Evolutionary conservation across 2,888 invertebrate genomes (phyloP).

Genomic region (Heliconius cydno): DNA sequence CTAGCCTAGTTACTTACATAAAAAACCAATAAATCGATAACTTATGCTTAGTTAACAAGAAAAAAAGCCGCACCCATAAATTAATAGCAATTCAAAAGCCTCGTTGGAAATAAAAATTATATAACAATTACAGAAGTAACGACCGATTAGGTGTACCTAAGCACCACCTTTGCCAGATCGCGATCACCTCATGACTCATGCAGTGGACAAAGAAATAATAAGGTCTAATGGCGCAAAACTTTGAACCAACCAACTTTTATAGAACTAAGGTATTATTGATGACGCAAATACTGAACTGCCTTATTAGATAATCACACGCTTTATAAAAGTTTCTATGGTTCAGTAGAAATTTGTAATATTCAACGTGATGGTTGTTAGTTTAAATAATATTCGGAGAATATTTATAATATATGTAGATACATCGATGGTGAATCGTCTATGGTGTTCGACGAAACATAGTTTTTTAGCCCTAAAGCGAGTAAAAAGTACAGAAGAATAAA

Average conservation of each 20-base stretch:
- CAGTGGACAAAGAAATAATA: slow-evolving; percentile 67
- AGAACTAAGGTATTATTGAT: slow-evolving; percentile 48
- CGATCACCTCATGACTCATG: slow-evolving; percentile 74
- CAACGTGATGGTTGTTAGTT: background rate
- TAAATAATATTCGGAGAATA: background rate
- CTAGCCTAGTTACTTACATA: background rate
- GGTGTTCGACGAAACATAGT: background rate
- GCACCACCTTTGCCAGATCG: slow-evolving; percentile 65
- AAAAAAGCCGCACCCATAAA: background rate
- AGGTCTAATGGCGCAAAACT: slow-evolving; percentile 62
- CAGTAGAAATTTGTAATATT: background rate
- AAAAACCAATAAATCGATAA: background rate
- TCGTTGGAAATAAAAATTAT: slow-evolving; percentile 45
- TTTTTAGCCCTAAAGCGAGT: too few relatives aligned
- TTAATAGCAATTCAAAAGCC: slow-evolving; percentile 27
- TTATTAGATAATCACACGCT: slow-evolving; percentile 41
- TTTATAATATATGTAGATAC: background rate
- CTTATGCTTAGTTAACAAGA: background rate
- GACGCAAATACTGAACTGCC: slow-evolving; percentile 40
- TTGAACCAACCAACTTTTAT: slow-evolving; percentile 44
- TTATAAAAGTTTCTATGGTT: background rate
- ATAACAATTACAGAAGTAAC: slow-evolving; percentile 57
- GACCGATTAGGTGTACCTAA: slow-evolving; percentile 63
- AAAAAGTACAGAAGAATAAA: too few relatives aligned
- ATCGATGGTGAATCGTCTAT: background rate